A percentile compares a stretch with the other conserved stretches of the same genome.
phyloP scores from a whole-genome alignment of 2,113 vertebrate species.

The Ptilonorhynchus violaceus region DNA sequence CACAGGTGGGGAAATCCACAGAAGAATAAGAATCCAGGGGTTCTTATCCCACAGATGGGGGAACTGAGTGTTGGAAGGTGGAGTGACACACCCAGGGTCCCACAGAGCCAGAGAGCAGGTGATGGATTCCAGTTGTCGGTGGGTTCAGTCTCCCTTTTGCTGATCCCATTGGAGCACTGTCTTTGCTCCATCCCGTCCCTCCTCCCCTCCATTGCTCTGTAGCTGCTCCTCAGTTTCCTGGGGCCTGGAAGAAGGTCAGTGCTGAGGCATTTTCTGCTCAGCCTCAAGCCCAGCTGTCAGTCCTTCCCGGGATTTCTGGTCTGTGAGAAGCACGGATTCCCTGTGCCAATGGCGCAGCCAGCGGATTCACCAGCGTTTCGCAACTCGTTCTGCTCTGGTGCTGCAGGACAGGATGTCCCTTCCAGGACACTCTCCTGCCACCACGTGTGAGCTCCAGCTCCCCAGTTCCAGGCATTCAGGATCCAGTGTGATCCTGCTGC shows the following conservation, averaged over 20 bases:
- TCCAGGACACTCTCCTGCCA: not conserved
- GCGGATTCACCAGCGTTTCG: not conserved
- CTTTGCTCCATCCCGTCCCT: not conserved
- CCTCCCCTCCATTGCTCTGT: not conserved
- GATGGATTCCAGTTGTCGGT: not conserved
- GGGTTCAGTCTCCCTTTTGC: not conserved
- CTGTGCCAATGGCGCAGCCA: not conserved
- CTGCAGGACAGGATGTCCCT: not conserved
- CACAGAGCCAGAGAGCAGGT: not conserved
- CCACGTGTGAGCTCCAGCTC: not conserved
- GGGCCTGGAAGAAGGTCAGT: not conserved
- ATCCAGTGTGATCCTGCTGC: accelerated
- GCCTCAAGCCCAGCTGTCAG: not conserved
- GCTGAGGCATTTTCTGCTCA: not conserved
- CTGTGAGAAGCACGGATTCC: not conserved
- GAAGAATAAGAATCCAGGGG: not conserved
- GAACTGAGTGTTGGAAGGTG: not conserved
- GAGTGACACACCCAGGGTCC: not conserved
- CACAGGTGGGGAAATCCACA: not conserved
- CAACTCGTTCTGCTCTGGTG: not conserved
- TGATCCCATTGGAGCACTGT: not conserved
- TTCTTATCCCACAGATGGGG: not conserved
- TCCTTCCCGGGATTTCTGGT: not conserved
- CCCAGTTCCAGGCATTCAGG: not conserved
- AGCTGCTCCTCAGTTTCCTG: not conserved